phyloP scores from a whole-genome alignment of 2,797 vertebrate genomes.

The Knipowitschia caucasica region DNA sequence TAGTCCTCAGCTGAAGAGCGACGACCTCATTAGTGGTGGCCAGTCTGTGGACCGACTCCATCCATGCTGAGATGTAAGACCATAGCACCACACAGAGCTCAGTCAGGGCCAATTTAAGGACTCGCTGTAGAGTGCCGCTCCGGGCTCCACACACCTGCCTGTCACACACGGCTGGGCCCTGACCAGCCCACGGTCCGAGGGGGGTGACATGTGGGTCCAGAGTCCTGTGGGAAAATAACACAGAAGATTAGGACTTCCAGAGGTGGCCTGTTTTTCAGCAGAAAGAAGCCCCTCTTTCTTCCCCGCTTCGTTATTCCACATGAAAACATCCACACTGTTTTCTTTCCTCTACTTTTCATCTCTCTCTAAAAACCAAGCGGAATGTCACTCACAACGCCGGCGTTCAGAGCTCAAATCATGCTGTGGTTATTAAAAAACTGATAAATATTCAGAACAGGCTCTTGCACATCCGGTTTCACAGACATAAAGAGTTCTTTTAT shows the following conservation, averaged over 20 bases:
- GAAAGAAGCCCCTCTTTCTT: slow-evolving; percentile 18
- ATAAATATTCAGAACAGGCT: slow-evolving; percentile 76
- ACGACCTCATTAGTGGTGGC: slow-evolving; percentile 75
- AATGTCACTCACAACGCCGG: slow-evolving; percentile 44
- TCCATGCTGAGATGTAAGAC: slow-evolving; percentile 80
- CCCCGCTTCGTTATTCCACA: slow-evolving; percentile 36
- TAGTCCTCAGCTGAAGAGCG: slow-evolving; percentile 71
- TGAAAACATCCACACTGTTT: slow-evolving; percentile 30
- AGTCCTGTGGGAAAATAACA: slow-evolving; percentile 72
- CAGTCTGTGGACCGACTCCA: slow-evolving; percentile 76
- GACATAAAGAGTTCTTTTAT: slow-evolving; percentile 76
- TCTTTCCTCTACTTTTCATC: slow-evolving; percentile 19
- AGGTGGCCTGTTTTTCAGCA: slow-evolving; percentile 41
- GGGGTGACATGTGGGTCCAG: slow-evolving; percentile 77
- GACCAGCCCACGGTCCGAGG: slow-evolving; percentile 63
- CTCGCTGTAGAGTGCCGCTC: slow-evolving; percentile 56
- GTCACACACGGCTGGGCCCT: slow-evolving; percentile 76
- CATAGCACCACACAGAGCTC: slow-evolving; percentile 65
- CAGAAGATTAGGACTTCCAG: slow-evolving; percentile 58
- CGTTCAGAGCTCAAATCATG: slow-evolving; percentile 52
- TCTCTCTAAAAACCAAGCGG: slow-evolving; percentile 23
- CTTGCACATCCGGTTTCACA: slow-evolving; percentile 72
- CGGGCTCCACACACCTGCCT: slow-evolving; percentile 65
- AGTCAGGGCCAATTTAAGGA: slow-evolving; percentile 70
- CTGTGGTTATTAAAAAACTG: slow-evolving; percentile 48